Evolutionary conservation across 2,113 vertebrate species (phyloP), one percentile per base, ranked within the genome.

Genomic region (Hymenochirus boettgeri): DNA sequence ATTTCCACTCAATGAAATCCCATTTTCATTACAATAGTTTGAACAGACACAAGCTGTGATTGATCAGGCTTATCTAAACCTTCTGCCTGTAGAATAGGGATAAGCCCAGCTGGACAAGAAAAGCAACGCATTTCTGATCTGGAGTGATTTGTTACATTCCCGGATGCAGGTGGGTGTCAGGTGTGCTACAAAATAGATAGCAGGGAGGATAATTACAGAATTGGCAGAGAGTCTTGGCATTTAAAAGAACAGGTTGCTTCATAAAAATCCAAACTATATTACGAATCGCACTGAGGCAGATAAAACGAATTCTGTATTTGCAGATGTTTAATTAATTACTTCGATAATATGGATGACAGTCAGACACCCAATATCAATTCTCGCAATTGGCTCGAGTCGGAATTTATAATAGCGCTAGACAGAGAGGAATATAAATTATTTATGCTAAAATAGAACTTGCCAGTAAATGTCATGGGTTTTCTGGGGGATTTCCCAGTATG

Each of bases 151-250:
- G 25, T 39, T 42, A n/a, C 55, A 7, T 59, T 50, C 64, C 56
- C 58, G 56, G 24, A 10, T 50, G 54, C 63, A 67, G 46, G 64
- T 59, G 55, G 64, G 64, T 23, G 46, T 67, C 64, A 67, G 64
- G 56, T 67, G 64, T 22, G 19, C 25, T 51, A 26, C 24, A 48
- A 35, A 58, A 66, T 35, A 66, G 63, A 66, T 58, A 66, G 46
- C 46, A 51, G 11, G 27, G 31, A 7, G 56, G 15, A 59, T 67
- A 58, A 59, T 67, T 58, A 67, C 47, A 42, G 24, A 27, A 37
- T 52, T 67, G 64, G 64, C 64, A 67, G 25, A 42, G 56, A 21
- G 33, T 67, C 52, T 18, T 22, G 25, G 24, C 18, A 21, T 58
- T 58, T 54, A 22, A 17, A 65, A 65, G 50, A 65, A 50, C 54